phyloP scores from a whole-genome alignment of 2,113 vertebrate species.

The Galbula dea region DNA sequence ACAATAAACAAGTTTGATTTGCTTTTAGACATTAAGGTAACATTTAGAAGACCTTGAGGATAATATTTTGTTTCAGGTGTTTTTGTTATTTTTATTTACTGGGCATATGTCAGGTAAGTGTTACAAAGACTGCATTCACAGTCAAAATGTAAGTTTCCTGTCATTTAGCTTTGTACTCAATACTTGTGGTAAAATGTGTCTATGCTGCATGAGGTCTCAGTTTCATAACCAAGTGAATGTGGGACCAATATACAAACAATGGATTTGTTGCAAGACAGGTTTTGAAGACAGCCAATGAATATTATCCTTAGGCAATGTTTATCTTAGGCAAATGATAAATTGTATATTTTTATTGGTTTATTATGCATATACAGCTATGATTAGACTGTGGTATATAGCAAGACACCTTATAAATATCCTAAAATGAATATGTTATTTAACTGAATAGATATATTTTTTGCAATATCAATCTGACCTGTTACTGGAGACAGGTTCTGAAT shows the following conservation, averaged over 20 bases:
- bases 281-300: constrained; percentile 16
- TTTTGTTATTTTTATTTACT: not conserved
- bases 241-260: not conserved
- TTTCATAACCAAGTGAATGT: constrained; percentile 29
- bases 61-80: not conserved
- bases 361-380: constrained; percentile 30
- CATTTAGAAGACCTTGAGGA: not conserved
- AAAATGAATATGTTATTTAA: constrained; percentile 33
- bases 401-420: not conserved
- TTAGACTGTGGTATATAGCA: not conserved
- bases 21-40: not conserved
- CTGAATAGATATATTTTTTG: constrained; percentile 2
- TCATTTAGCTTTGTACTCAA: not conserved
- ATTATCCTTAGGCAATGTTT: not conserved
- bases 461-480: not conserved
- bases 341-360: constrained; percentile 9
- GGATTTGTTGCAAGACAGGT: not conserved
- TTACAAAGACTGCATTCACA: not conserved
- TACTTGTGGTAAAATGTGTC: not conserved
- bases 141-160: not conserved
- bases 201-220: not conserved
- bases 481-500: not conserved
- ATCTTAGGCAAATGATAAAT: not conserved
- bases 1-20: not conserved
- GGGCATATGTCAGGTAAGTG: not conserved